phyloP scores from a whole-genome alignment of 37 sponge, comb jelly and placozoan species.

The Crambe crambe region DNA sequence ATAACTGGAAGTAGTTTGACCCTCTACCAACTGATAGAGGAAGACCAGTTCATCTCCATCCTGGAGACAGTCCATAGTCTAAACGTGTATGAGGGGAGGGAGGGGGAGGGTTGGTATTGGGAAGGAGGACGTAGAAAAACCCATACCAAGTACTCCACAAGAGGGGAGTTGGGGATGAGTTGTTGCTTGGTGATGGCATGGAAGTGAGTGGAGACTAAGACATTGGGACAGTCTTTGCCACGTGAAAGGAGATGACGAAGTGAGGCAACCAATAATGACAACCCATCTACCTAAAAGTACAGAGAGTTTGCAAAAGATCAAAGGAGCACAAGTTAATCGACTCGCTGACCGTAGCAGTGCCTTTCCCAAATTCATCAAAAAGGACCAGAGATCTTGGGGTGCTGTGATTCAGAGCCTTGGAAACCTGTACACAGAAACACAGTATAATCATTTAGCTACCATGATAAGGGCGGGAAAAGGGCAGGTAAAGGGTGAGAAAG shows the following conservation, averaged over 20 bases:
- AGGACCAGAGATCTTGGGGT: conserved; percentile 78
- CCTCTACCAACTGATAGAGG: conserved; percentile 87
- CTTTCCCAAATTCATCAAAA: conserved; percentile 98
- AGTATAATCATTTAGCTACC: neutral
- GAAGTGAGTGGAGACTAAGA: conserved; percentile 97
- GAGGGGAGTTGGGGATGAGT: conserved; percentile 71
- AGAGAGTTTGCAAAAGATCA: neutral
- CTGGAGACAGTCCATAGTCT: conserved; percentile 84
- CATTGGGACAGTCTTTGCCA: conserved; percentile 73
- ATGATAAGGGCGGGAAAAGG: neutral
- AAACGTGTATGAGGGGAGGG: neutral
- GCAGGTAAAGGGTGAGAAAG: neutral
- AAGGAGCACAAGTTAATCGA: neutral
- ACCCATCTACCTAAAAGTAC: conserved; percentile 89
- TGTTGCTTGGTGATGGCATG: conserved; percentile 81
- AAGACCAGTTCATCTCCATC: conserved; percentile 87
- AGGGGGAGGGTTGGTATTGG: neutral
- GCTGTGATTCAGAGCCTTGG: conserved; percentile 61
- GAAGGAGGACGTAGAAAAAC: neutral
- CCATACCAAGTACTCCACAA: conserved; percentile 80
- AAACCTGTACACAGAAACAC: conserved; percentile 45
- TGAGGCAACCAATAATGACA: conserved; percentile 75
- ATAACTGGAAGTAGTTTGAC: conserved; percentile 66
- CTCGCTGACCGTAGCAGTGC: conserved; percentile 83
- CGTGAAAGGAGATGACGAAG: conserved; percentile 77